Evolutionary conservation across 2,797 vertebrate species (phyloP).

Genomic region (Ataeniobius toweri): DNA sequence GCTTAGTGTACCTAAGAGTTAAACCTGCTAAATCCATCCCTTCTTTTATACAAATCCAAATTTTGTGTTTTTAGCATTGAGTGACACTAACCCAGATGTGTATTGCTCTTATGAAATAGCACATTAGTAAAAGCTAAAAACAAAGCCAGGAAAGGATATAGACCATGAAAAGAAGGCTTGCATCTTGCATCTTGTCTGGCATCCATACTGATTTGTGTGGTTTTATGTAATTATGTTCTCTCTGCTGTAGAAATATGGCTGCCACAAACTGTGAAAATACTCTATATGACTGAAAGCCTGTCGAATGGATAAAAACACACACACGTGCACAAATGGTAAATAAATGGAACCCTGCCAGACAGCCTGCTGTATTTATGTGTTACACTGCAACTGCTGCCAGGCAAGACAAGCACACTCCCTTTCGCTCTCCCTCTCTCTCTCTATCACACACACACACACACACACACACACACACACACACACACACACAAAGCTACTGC

Average conservation of each 20-base stretch:
- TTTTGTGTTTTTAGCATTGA: background rate
- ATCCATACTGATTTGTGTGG: conserved; percentile 4
- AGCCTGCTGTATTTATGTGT: conserved; percentile 30
- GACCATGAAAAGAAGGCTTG: background rate
- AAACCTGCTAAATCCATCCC: background rate
- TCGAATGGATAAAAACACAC: conserved; percentile 17
- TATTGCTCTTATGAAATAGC: background rate
- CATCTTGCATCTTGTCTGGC: background rate
- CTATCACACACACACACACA: too few relatives aligned
- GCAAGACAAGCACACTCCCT: background rate
- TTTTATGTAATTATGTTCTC: conserved; percentile 4
- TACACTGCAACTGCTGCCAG: conserved; percentile 21
- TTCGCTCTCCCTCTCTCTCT: too few relatives aligned
- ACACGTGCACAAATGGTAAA: background rate
- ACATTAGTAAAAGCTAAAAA: background rate
- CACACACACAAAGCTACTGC: conserved; percentile 8
- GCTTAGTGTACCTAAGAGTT: background rate
- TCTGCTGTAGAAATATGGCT: conserved; percentile 28
- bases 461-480: too few relatives aligned
- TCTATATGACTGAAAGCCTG: conserved; percentile 45
- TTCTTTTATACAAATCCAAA: background rate
- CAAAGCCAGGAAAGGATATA: background rate
- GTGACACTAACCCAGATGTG: background rate
- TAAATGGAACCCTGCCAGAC: conserved; percentile 34
- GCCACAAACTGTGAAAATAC: conserved; percentile 40